A percentile compares a stretch with the other conserved stretches of the same genome.
These are phyloP conservation scores for Diabrotica undecimpunctata DNA, from an alignment of 1,140 invertebrate genomes.

Conservation along the genomic window DNA sequence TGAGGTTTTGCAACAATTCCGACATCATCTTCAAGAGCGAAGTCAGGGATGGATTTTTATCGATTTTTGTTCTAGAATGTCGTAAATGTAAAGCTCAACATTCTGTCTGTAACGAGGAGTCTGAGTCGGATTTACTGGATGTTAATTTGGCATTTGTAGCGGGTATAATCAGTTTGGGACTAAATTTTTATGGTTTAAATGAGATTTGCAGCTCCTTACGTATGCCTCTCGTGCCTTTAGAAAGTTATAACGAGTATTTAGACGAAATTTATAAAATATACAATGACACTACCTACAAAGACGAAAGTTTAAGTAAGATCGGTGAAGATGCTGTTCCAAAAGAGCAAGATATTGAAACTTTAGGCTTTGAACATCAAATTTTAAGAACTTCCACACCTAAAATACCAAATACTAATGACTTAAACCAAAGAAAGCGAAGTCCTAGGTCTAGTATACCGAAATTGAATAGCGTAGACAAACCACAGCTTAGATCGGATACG, in stretches of 20 bases:
- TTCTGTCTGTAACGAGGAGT: conserved; percentile 28
- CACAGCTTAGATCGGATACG: background rate
- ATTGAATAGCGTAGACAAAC: background rate
- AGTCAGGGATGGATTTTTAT: conserved; percentile 29
- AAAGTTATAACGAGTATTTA: conserved; percentile 24
- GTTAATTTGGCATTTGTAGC: conserved; percentile 31
- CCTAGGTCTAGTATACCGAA: conserved; percentile 18
- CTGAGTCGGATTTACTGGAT: conserved; percentile 25
- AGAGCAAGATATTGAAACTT: no score
- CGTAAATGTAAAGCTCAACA: conserved; percentile 21
- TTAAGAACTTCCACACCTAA: conserved; percentile 23
- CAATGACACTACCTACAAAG: conserved; percentile 12
- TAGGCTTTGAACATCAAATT: conserved; percentile 4
- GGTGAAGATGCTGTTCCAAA: background rate
- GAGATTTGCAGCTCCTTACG: conserved; percentile 30
- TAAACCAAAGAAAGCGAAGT: background rate
- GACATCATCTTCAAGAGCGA: conserved; percentile 28
- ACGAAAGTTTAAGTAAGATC: background rate
- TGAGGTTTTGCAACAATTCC: conserved; percentile 24
- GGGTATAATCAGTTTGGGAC: conserved; percentile 27
- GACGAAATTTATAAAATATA: conserved; percentile 27
- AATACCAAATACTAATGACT: background rate
- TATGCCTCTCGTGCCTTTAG: conserved; percentile 22
- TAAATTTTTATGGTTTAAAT: conserved; percentile 27
- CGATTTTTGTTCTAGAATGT: conserved; percentile 25